Evolutionary conservation across 2,797 vertebrate species (phyloP), one percentile per base, ranked within the genome.

Genomic region (Kryptolebias ocellatus): DNA sequence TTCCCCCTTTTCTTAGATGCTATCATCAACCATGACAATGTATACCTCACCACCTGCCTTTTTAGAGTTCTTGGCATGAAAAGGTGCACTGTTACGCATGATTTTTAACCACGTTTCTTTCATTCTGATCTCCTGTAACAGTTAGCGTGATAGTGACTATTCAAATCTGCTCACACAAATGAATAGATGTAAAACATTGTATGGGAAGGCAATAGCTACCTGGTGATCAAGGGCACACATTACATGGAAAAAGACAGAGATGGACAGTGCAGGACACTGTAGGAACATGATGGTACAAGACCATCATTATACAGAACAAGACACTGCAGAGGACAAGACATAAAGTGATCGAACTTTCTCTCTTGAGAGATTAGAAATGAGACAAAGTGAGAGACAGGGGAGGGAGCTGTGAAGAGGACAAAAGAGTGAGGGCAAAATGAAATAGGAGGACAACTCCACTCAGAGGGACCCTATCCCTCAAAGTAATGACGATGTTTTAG

Each of bases 401-500:
- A 54, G 76, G 37, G 76, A 82, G 76, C 71, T 67, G 62, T 46
- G 53, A 83, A 87, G 73, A 83, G 86, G 80, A 85, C 55, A 62
- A 73, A 83, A 67, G 81, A 77, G 73, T 4, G 53, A 85, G 70
- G 69, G 68, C 45, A 42, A 78, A 79, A 90, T 92, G 88, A 92
- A 89, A 87, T 83, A 78, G 79, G 75, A 83, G 90, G 88, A 91
- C 92, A 89, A 86, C 79, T 89, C 75, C 83, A 82, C 88, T 87
- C 70, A 70, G 63, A 75, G 62, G 84, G 81, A 79, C 80, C 80
- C 87, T 77, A 92, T 93, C 87, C 66, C 80, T 94, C 91, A 92
- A 91, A 92, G 90, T 93, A 93, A 92, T 93, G 91, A 92, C 90
- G 87, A 91, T 90, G 85, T 91, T 77, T 84, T 89, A 92, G 92